These are phyloP conservation scores for Tenthredo mesomela DNA, from an alignment of 2,888 invertebrate species.

Conservation along the genomic window DNA sequence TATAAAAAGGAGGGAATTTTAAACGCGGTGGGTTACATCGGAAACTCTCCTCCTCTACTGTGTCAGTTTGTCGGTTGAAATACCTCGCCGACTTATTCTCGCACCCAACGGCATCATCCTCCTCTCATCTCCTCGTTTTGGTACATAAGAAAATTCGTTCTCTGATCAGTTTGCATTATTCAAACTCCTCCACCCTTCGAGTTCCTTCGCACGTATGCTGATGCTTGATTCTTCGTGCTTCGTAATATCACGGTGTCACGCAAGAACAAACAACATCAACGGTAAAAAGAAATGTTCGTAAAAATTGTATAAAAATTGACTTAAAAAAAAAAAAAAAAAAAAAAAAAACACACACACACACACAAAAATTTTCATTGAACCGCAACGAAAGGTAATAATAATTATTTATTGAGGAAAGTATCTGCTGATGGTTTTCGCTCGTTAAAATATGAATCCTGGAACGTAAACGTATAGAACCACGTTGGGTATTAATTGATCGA, in stretches of 20 bases:
- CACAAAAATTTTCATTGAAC: no score
- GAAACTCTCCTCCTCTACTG: slow-evolving; percentile 37
- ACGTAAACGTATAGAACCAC: neutral
- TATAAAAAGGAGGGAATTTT: slow-evolving; percentile 66
- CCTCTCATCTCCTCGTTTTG: neutral
- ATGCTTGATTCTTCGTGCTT: neutral
- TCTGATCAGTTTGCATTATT: slow-evolving; percentile 47
- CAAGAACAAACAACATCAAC: neutral
- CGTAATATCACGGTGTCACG: neutral
- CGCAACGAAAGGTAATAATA: neutral
- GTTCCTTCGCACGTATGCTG: neutral
- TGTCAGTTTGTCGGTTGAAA: slow-evolving; percentile 46
- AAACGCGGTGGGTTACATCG: slow-evolving; percentile 54
- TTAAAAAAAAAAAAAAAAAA: no score
- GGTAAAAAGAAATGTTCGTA: no score
- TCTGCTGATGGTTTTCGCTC: neutral
- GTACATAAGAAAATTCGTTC: slow-evolving; percentile 31
- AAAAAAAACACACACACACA: no score
- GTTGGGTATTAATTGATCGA: slow-evolving; percentile 37
- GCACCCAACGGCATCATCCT: neutral
- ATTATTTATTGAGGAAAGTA: neutral
- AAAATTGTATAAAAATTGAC: no score
- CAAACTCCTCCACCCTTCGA: neutral
- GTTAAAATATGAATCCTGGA: neutral
- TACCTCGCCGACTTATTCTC: neutral